Base-by-base conservation (phyloP, 2,888 invertebrate species). In the Lithophane semibrunnea region DNA sequence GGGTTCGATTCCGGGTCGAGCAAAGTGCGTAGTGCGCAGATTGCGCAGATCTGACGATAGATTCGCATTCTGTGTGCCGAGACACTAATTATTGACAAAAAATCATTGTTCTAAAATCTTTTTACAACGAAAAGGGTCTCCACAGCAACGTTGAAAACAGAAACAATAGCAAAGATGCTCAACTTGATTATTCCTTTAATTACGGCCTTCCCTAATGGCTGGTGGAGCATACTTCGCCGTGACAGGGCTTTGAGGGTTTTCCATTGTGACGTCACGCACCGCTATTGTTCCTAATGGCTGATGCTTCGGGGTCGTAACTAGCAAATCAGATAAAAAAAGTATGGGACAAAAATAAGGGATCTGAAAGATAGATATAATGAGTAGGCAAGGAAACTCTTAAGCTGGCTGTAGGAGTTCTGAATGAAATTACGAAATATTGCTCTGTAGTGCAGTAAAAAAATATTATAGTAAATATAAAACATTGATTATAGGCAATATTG, bases 241-340 rank as follows among this genome's bases (percentile, higher is more conserved):
- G 37, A 66, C 42, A 64, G 68, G 47, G 61, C 42, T 73, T 73
- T 60, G 72, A 66, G 70, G 42, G 63, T 47, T 71, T 73, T 60
- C 72, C n/a, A 83, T 88, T 88, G 87, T 83, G 69, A 63, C 76
- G 86, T 88, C 89, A 88, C 89, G 88, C 71, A 75, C 72, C 1
- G 52, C 76, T 29, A 79, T 85, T 88, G 82, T 87, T 87, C 56
- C n/a, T 64, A 47, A 16, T 66, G 24, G 37, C 5, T 60, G 56
- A 60, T 56, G 29, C 13, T 9, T 21, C 24, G 16, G 69, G 65
- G 65, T 56, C 64, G 16, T 42, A 9, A 44, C 52, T 37, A 29
- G 58, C 2, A n/a, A 56, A 60, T 70, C 49, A 73, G 49, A 61
- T 24, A 60, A 54, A 21, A 54, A 54, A 2, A n/a, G 1, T n/a